phyloP scores from a whole-genome alignment of 2,113 vertebrate species.

The Eulemur macaco region DNA sequence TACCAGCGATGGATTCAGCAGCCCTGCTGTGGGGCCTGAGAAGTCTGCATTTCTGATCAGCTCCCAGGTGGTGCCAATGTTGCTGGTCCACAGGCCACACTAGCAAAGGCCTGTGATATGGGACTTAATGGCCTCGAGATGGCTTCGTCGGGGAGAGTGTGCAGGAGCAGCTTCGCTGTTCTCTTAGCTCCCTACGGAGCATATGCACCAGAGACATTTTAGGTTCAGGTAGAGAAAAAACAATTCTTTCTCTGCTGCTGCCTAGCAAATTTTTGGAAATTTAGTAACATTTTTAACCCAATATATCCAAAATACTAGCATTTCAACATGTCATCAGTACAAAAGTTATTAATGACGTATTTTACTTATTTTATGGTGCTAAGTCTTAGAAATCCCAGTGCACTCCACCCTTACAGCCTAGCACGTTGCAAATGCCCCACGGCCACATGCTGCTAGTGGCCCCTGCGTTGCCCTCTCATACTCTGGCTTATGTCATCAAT shows the following conservation, averaged over 20 bases:
- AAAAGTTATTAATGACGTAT: neutral
- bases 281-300: neutral
- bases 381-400: neutral
- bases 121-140: no score
- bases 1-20: neutral
- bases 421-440: neutral
- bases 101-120: fast-evolving
- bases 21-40: neutral
- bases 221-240: neutral
- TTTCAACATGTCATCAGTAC: neutral
- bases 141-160: neutral
- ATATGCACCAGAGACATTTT: neutral
- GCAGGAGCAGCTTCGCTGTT: neutral
- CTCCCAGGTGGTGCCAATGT: neutral
- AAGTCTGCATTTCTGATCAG: neutral
- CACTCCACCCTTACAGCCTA: neutral
- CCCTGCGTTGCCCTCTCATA: neutral
- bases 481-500: neutral
- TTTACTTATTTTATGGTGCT: neutral
- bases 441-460: neutral
- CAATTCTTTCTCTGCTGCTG: neutral
- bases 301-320: neutral
- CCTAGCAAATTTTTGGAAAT: neutral
- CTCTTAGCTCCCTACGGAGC: neutral
- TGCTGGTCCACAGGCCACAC: neutral